phyloP scores from a whole-genome alignment of 2,113 vertebrate species.

The Phyllostomus discolor region DNA sequence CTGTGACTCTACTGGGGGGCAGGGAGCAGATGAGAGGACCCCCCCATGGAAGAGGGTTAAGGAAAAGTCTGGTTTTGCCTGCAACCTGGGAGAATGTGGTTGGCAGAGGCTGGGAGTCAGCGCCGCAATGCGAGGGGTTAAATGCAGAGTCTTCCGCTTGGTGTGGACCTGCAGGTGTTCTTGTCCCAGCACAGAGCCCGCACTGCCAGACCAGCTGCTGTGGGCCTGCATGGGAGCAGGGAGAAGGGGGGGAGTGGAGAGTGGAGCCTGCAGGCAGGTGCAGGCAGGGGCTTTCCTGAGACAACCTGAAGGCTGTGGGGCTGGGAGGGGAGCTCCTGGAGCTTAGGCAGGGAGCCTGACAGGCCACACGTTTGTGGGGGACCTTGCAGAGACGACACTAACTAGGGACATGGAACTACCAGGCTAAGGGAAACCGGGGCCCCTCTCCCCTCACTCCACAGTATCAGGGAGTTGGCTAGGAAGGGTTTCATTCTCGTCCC shows the following conservation, averaged over 20 bases:
- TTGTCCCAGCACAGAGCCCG: background rate
- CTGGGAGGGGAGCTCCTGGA: background rate
- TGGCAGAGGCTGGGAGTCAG: background rate
- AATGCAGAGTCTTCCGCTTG: background rate
- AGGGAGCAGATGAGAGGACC: background rate
- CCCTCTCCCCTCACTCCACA: background rate
- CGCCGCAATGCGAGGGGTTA: background rate
- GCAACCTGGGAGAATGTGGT: background rate
- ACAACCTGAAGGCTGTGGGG: background rate
- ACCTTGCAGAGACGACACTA: background rate
- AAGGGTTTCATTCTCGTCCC: too few relatives aligned
- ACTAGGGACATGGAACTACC: background rate
- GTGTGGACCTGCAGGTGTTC: background rate
- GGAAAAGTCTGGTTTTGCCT: background rate
- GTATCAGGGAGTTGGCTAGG: background rate
- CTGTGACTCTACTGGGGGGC: background rate
- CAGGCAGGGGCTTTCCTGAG: background rate
- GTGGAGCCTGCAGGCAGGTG: background rate
- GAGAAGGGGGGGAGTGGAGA: too few relatives aligned
- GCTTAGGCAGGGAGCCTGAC: too few relatives aligned
- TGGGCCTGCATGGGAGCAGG: fast-evolving
- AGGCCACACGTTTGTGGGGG: background rate
- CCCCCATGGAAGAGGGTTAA: background rate
- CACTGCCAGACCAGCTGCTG: background rate
- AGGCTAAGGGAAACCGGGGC: background rate